These are phyloP conservation scores for Porites cylindrica DNA, from an alignment of 92 coral and sea anemone genomes.

Conservation along the genomic window DNA sequence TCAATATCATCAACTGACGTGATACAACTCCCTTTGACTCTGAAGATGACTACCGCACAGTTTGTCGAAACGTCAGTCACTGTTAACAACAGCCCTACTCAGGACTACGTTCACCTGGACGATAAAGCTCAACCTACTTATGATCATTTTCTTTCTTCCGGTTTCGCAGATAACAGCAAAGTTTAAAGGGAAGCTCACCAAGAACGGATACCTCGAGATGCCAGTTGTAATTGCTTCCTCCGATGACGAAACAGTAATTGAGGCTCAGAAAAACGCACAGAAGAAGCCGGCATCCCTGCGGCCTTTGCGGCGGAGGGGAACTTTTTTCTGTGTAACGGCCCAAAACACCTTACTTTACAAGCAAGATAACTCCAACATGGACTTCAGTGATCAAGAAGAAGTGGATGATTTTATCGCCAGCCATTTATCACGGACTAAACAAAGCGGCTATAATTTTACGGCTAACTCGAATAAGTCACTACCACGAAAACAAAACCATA, in stretches of 20 bases:
- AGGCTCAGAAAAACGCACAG: conserved; percentile 18
- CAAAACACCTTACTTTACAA: background rate
- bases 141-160: background rate
- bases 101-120: background rate
- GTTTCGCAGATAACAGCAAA: conserved; percentile 51
- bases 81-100: too few species aligned
- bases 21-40: too few species aligned
- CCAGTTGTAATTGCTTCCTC: conserved; percentile 59
- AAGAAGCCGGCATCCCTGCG: background rate
- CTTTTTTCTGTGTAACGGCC: conserved; percentile 66
- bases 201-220: conserved; percentile 44
- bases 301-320: conserved; percentile 32
- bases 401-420: background rate
- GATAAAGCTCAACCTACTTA: background rate
- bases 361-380: background rate
- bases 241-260: conserved; percentile 23
- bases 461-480: background rate
- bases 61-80: too few species aligned
- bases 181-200: conserved; percentile 41
- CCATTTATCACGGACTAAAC: background rate
- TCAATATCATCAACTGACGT: too few species aligned
- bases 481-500: background rate
- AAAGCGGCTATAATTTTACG: background rate
- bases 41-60: too few species aligned
- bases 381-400: conserved; percentile 4